Evolutionary conservation across 2,888 invertebrate species (phyloP).

Genomic region (Electrophaes corylata): DNA sequence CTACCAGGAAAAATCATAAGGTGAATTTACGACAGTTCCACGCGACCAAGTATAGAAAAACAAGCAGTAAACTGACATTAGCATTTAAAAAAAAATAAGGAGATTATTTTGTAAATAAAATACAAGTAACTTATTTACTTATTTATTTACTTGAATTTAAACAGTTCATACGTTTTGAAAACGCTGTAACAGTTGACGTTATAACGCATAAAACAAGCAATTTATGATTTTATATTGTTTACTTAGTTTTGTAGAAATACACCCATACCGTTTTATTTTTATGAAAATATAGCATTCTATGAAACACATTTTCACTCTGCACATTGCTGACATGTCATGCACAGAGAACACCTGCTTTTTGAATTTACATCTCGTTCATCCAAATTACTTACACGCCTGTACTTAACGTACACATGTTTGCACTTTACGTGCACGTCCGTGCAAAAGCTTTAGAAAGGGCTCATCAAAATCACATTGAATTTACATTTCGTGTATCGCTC

Average conservation of each 20-base stretch:
- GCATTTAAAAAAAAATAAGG: no score
- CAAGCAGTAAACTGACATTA: no score
- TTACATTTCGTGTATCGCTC: constrained; percentile 40
- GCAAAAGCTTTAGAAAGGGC: constrained; percentile 24
- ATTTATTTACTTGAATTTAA: no score
- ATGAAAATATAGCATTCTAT: constrained; percentile 62
- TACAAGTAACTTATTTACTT: no score
- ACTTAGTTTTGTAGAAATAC: background rate
- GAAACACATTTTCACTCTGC: constrained; percentile 41
- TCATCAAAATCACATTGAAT: constrained; percentile 30
- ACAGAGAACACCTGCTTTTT: constrained; percentile 38
- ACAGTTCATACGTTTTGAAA: no score
- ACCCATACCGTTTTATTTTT: background rate
- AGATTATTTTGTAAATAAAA: no score
- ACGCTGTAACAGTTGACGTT: no score
- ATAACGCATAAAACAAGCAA: no score
- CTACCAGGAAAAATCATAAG: no score
- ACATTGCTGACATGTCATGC: constrained; percentile 39
- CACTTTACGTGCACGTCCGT: constrained; percentile 15
- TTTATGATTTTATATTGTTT: background rate
- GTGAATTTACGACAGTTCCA: no score
- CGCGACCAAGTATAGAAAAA: no score
- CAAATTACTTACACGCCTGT: constrained; percentile 12
- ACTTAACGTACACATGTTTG: constrained; percentile 21
- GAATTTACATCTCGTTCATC: constrained; percentile 17